phyloP scores from a whole-genome alignment of 2,113 vertebrate genomes.

The Catharus minimus region DNA sequence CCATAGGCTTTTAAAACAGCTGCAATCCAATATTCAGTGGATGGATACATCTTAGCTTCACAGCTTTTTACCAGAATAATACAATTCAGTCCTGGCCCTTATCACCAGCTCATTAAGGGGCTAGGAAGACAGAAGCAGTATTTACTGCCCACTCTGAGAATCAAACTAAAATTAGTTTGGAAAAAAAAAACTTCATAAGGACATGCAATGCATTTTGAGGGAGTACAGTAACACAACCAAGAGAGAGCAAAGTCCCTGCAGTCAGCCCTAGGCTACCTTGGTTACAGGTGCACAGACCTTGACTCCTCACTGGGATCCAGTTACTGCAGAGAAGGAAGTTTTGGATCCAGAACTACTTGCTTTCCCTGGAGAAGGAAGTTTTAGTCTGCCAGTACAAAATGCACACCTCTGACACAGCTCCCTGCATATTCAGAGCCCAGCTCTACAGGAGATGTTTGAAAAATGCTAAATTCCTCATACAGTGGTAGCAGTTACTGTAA shows the following conservation, averaged over 20 bases:
- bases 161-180: background rate
- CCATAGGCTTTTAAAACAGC: background rate
- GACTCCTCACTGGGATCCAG: background rate
- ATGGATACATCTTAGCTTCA: background rate
- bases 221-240: rapidly evolving
- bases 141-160: background rate
- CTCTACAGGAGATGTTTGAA: background rate
- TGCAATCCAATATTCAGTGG: background rate
- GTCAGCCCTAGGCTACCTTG: background rate
- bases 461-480: background rate
- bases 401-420: background rate
- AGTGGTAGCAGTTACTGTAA: background rate
- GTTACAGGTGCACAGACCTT: background rate
- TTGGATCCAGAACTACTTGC: background rate
- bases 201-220: background rate
- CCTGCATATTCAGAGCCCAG: background rate
- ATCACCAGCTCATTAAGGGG: background rate
- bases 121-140: background rate
- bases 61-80: background rate
- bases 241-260: background rate
- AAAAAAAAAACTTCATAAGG: background rate
- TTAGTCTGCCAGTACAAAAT: background rate
- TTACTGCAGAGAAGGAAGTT: background rate
- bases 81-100: background rate
- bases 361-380: background rate